These are phyloP conservation scores for Procambarus clarkii DNA, from an alignment of 1,140 invertebrate species.

Conservation along the genomic window DNA sequence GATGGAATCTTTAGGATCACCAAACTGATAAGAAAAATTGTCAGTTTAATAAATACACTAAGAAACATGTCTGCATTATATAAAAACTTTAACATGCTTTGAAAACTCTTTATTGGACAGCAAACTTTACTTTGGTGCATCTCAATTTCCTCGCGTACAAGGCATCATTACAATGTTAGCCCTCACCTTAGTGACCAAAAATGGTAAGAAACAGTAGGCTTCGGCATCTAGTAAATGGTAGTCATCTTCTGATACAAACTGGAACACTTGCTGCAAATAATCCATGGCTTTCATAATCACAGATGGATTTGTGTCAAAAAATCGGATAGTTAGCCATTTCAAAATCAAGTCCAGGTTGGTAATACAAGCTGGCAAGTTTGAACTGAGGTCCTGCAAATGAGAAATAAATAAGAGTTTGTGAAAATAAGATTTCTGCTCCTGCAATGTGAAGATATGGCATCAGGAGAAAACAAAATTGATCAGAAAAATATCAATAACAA, in stretches of 20 bases:
- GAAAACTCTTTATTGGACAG: too few species aligned
- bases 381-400: conserved; percentile 75
- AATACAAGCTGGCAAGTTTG: conserved; percentile 86
- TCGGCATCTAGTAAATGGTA: conserved; percentile 94
- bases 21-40: conserved; percentile 80
- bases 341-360: conserved; percentile 95
- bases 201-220: conserved; percentile 95
- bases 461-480: too few species aligned
- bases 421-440: too few species aligned
- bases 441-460: too few species aligned
- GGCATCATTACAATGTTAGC: too few species aligned
- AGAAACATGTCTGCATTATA: too few species aligned
- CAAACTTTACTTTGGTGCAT: too few species aligned
- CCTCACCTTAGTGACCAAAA: conserved; percentile 90
- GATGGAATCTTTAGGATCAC: conserved; percentile 96
- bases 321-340: conserved; percentile 96
- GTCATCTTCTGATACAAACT: conserved; percentile 85
- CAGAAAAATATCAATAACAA: too few species aligned
- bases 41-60: too few species aligned
- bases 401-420: neutral
- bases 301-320: conserved; percentile 98
- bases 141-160: too few species aligned
- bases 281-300: conserved; percentile 96
- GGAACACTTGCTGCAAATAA: conserved; percentile 90
- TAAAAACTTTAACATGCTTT: too few species aligned